A percentile compares a stretch with the other conserved stretches of the same genome.
Conservation (phyloP, 2,113 vertebrate species). For the Gadus chalcogrammus region DNA sequence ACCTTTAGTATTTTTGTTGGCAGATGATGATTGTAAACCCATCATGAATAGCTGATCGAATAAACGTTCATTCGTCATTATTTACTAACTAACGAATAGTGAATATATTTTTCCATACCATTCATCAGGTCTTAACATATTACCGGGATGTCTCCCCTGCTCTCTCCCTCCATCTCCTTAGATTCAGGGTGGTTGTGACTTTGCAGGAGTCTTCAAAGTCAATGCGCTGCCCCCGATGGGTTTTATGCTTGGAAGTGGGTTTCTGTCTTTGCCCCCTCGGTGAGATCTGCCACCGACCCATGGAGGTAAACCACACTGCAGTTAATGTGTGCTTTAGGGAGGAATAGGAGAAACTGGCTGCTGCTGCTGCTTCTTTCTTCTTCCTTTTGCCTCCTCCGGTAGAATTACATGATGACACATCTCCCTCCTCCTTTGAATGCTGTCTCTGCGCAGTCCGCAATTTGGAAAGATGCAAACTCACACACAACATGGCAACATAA, state of each 20-base stretch:
- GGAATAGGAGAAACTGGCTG: neutral
- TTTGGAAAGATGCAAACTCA: no score
- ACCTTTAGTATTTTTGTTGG: neutral
- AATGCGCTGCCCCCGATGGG: neutral
- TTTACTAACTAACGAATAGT: neutral
- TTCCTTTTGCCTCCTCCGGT: no score
- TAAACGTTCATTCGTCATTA: neutral
- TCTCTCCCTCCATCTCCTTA: neutral
- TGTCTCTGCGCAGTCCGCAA: no score
- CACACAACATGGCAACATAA: no score
- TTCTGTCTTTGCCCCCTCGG: neutral
- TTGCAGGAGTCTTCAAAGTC: constrained; percentile 4
- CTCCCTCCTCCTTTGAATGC: no score
- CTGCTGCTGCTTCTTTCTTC: no score
- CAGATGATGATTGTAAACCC: neutral
- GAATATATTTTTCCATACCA: neutral
- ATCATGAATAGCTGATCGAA: neutral
- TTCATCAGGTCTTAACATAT: neutral
- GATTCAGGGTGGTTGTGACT: neutral
- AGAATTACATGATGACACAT: no score
- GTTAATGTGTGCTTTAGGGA: neutral
- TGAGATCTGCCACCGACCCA: neutral
- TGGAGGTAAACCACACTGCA: neutral
- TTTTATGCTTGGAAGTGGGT: no score
- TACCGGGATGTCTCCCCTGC: no score